Evolutionary conservation across 2,797 vertebrate species (phyloP), one percentile per base, ranked within the genome.

Genomic region (Ispidina lecontei): DNA sequence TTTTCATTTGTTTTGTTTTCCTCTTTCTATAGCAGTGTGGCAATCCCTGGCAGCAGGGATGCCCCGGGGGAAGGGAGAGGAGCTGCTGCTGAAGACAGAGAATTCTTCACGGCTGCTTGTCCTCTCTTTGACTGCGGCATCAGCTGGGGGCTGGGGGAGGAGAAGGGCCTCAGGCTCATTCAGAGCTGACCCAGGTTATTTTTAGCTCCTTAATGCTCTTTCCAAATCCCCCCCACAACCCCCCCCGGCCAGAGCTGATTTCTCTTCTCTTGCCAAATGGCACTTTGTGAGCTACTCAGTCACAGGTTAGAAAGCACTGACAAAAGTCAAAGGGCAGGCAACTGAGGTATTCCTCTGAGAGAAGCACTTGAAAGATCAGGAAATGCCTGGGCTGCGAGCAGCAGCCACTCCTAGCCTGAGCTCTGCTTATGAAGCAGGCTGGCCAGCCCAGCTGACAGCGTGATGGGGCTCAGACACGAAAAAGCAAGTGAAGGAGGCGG

Each of bases 141-240:
- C 87, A 91, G 82, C 79, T 84, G 91, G 63, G 91, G 86, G 60
- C 41, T 62, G 85, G 55, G 72, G 84, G 84, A 81, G 78, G 74
- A 59, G 82, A 84, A 56, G 41, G 39, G 88, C 89, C 80, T 83
- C 29, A 15, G 85, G 78, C 84, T 89, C 70, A 77, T 81, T 95
- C 77, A 81, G 81, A 84, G 80, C 89, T 95, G 95, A 97, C 95
- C 95, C 49, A 72, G 43, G 91, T 91, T 98, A 97, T 98, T 97
- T 98, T 97, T 98, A 98, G 96, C 92, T 94, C 84, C 81, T 92
- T 96, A 97, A 97, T 95, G 93, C 87, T 94, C 92, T 93, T 87
- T 82, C 76, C 65, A 89, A 89, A 37, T 72, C 88, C 49, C 35
- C 46, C 6, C 10, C 37, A 39, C 37, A 39, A 39, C 37, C 78